These are phyloP conservation scores for Equus quagga DNA, from an alignment of 2,113 vertebrate species.

Conservation along the genomic window DNA sequence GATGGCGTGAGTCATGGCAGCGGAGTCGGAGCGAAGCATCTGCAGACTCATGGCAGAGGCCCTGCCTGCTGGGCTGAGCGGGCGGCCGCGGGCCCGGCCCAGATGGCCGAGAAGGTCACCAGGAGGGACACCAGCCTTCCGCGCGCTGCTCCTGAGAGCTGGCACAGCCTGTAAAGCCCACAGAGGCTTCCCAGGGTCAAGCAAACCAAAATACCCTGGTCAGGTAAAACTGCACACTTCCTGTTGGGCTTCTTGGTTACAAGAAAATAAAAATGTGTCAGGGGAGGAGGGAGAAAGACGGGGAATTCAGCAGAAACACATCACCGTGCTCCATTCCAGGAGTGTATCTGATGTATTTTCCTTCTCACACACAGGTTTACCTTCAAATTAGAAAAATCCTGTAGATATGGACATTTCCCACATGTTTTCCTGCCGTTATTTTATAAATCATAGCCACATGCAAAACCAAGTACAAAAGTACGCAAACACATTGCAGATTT, in stretches of 20 bases:
- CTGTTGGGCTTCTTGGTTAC: neutral
- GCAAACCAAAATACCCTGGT: neutral
- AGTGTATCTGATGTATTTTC: neutral
- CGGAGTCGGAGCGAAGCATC: slow-evolving; percentile 67
- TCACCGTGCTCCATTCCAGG: neutral
- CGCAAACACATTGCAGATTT: neutral
- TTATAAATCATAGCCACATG: neutral
- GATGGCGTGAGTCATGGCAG: neutral
- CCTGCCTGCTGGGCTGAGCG: slow-evolving; percentile 17
- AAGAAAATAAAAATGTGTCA: neutral
- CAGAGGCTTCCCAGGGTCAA: neutral
- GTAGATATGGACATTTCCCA: neutral
- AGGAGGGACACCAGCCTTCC: slow-evolving; percentile 66
- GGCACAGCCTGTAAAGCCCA: neutral
- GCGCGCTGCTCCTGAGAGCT: slow-evolving; percentile 25
- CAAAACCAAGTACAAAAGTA: neutral
- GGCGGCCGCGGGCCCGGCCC: slow-evolving; percentile 29
- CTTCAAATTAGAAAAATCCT: neutral
- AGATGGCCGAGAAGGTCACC: slow-evolving; percentile 79
- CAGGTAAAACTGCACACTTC: neutral
- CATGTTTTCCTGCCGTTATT: neutral
- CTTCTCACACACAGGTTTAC: neutral
- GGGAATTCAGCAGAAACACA: neutral
- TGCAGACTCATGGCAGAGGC: slow-evolving; percentile 49
- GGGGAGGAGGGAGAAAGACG: neutral